Conservation (phyloP, 2,797 vertebrate genomes). For the Macropus fuliginosus region DNA sequence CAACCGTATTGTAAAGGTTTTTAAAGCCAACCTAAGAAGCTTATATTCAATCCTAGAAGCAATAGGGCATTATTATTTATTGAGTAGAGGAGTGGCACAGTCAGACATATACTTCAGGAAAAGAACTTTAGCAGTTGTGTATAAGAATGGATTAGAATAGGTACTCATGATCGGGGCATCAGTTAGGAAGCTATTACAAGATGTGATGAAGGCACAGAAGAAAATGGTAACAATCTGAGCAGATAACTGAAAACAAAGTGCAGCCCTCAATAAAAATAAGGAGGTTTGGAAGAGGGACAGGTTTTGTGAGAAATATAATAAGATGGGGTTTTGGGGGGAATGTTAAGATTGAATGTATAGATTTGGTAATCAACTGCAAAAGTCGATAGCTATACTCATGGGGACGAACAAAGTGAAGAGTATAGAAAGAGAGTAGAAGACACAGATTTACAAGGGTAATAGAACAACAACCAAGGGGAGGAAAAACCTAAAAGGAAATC, state of each 20-base stretch:
- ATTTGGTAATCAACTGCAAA: background rate
- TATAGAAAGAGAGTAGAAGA: background rate
- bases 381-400: background rate
- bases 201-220: background rate
- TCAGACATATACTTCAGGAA: background rate
- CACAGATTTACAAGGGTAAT: background rate
- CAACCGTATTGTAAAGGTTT: background rate
- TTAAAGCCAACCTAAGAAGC: background rate
- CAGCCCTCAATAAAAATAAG: background rate
- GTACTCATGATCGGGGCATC: background rate
- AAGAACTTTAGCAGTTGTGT: background rate
- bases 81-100: background rate
- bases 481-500: background rate
- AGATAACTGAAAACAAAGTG: background rate
- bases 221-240: background rate
- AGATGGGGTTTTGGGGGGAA: background rate
- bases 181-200: background rate
- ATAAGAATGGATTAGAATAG: background rate
- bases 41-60: background rate
- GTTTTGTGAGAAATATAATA: background rate
- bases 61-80: background rate
- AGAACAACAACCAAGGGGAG: background rate
- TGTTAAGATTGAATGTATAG: background rate
- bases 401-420: background rate
- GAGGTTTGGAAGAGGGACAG: background rate